Evolutionary conservation across 2,797 vertebrate genomes (phyloP).

Genomic region (Epinephelus malabaricus): DNA sequence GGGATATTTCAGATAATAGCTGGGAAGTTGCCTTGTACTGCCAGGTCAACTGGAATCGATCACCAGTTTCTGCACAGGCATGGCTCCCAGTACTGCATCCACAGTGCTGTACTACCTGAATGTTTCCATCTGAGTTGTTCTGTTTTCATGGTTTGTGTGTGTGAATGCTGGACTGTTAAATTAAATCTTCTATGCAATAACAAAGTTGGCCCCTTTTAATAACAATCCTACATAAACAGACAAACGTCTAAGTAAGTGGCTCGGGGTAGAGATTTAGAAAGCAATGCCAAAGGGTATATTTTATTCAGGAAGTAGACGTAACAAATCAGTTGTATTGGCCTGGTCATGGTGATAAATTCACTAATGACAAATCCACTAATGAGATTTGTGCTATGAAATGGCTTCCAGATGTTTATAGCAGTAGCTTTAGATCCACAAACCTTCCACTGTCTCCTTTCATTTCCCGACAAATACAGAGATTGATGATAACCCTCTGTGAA

Average conservation of each 20-base stretch:
- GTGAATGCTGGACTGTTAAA: neutral
- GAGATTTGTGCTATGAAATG: slow-evolving; percentile 12
- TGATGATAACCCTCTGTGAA: neutral
- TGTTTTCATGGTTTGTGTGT: too few species aligned
- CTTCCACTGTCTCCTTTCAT: neutral
- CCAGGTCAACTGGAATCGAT: too few species aligned
- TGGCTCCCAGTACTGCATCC: too few species aligned
- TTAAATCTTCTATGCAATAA: neutral
- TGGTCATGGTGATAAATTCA: slow-evolving; percentile 11
- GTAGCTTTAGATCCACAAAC: neutral
- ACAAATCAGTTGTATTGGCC: neutral
- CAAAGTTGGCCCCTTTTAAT: neutral
- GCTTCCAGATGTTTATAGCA: slow-evolving; percentile 26
- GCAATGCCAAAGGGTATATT: neutral
- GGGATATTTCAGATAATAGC: too few species aligned
- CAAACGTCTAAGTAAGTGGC: slow-evolving; percentile 2
- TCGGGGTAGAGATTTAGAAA: slow-evolving; percentile 21
- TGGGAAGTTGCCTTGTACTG: too few species aligned
- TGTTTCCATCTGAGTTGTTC: too few species aligned
- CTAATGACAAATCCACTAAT: slow-evolving; percentile 18
- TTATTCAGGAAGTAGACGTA: slow-evolving; percentile 4
- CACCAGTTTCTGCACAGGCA: too few species aligned
- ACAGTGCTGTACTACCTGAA: too few species aligned
- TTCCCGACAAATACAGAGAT: too few species aligned
- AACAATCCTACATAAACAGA: neutral